phyloP scores from a whole-genome alignment of 2,113 vertebrate species.

The Toxotes jaculatrix region DNA sequence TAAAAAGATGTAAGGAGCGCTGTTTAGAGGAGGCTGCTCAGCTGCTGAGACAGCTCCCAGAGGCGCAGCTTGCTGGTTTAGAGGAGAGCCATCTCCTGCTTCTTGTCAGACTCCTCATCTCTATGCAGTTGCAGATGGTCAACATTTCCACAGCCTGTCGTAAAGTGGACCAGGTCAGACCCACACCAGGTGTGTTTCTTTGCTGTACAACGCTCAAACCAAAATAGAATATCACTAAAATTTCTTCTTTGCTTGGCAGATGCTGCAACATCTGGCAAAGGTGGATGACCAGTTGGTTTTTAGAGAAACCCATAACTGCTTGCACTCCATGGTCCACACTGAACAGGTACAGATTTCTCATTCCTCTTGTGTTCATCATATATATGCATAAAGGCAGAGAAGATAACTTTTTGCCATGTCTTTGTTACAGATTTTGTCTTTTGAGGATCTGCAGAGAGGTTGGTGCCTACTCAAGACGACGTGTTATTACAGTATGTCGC shows the following conservation, averaged over 20 bases:
- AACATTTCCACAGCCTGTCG: slow-evolving; percentile 85
- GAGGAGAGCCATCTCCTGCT: slow-evolving; percentile 66
- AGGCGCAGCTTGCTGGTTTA: slow-evolving; percentile 64
- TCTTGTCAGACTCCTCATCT: slow-evolving; percentile 84
- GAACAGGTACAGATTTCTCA: slow-evolving; percentile 70
- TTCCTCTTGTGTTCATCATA: not conserved
- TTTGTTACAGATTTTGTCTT: slow-evolving; percentile 75
- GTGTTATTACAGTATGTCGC: not conserved
- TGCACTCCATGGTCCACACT: slow-evolving; percentile 62
- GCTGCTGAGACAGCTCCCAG: slow-evolving; percentile 74
- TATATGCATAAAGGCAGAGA: slow-evolving; percentile 1
- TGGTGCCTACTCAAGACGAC: slow-evolving; percentile 20
- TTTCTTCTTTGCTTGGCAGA: slow-evolving; percentile 64
- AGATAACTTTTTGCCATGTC: not conserved
- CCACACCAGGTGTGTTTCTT: not conserved
- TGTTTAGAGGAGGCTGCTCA: slow-evolving; percentile 86
- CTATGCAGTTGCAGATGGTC: slow-evolving; percentile 85
- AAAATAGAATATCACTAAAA: not conserved
- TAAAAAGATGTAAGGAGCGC: slow-evolving; percentile 87
- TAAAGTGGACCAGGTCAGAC: slow-evolving; percentile 89
- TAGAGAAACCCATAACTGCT: slow-evolving; percentile 69
- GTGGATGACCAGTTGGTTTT: slow-evolving; percentile 74
- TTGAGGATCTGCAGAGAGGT: slow-evolving; percentile 83
- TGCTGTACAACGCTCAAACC: not conserved
- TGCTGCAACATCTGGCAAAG: slow-evolving; percentile 79